Percentiles rank a stretch among this genome's conserved stretches.
phyloP scores from a whole-genome alignment of 1,140 invertebrate species.

The Eupeodes corollae region DNA sequence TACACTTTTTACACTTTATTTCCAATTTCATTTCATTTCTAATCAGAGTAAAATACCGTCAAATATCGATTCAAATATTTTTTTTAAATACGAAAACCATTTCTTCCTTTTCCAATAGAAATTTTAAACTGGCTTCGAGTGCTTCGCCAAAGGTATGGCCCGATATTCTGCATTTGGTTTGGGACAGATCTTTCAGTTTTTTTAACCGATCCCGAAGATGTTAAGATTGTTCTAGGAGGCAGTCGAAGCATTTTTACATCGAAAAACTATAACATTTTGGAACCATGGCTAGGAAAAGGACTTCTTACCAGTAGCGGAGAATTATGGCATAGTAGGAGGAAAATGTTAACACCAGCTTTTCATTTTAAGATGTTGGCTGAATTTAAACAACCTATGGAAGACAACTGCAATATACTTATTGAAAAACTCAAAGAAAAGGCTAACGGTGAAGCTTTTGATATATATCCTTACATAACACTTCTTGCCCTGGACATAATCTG shows the following conservation, averaged over 20 bases:
- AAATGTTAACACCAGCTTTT: constrained; percentile 73
- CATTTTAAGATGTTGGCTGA: constrained; percentile 72
- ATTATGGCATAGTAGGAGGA: constrained; percentile 64
- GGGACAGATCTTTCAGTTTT: neutral
- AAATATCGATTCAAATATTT: too few species aligned
- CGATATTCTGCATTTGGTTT: neutral
- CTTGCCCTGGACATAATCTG: constrained; percentile 72
- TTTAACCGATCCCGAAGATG: constrained; percentile 1
- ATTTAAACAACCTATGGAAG: constrained; percentile 51
- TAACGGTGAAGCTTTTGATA: constrained; percentile 40
- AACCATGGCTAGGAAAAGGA: constrained; percentile 51
- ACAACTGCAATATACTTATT: constrained; percentile 38
- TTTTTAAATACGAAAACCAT: too few species aligned
- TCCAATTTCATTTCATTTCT: too few species aligned
- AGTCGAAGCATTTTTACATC: constrained; percentile 45
- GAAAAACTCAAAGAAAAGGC: constrained; percentile 19
- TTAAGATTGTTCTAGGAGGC: constrained; percentile 43
- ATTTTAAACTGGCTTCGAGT: constrained; percentile 34
- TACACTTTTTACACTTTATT: too few species aligned
- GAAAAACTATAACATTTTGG: constrained; percentile 38
- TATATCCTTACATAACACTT: constrained; percentile 54
- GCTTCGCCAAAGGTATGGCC: neutral
- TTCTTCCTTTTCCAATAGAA: neutral
- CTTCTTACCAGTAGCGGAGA: constrained; percentile 48
- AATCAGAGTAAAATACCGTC: too few species aligned